A percentile compares a stretch with the other conserved stretches of the same genome.
These are phyloP conservation scores for Sericinus montela DNA, from an alignment of 2,888 invertebrate genomes.

Conservation along the genomic window DNA sequence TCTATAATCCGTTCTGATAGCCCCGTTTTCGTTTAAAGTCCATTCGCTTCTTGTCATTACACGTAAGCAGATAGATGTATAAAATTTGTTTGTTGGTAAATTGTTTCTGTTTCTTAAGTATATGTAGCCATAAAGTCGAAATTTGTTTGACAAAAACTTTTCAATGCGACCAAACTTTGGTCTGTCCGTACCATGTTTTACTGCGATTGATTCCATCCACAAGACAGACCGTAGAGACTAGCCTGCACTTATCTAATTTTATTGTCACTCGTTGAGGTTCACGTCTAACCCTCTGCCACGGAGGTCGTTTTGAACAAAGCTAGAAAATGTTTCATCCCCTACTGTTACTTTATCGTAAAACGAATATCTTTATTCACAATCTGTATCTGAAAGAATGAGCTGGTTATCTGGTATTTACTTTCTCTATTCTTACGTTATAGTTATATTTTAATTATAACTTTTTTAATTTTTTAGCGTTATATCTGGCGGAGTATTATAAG, in stretches of 20 bases:
- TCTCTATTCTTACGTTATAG: too few relatives aligned
- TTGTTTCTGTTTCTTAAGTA: conserved; percentile 21
- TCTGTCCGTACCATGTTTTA: conserved; percentile 60
- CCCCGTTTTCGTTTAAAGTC: conserved; percentile 63
- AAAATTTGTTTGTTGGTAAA: conserved; percentile 24
- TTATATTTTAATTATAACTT: too few relatives aligned
- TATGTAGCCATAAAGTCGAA: conserved; percentile 33
- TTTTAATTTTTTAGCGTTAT: too few relatives aligned
- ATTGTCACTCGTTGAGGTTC: conserved; percentile 67
- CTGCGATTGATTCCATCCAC: conserved; percentile 74
- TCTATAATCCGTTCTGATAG: conserved; percentile 59
- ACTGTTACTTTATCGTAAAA: conserved; percentile 61
- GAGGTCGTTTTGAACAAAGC: conserved; percentile 51
- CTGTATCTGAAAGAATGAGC: conserved; percentile 38
- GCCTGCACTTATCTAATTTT: conserved; percentile 78
- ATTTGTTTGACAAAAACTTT: conserved; percentile 28
- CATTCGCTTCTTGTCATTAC: conserved; percentile 68
- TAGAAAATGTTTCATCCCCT: conserved; percentile 57
- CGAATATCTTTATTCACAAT: conserved; percentile 69
- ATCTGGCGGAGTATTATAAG: too few relatives aligned
- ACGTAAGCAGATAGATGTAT: conserved; percentile 62
- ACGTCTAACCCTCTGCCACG: conserved; percentile 55
- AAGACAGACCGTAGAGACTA: conserved; percentile 60
- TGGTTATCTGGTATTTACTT: not conserved
- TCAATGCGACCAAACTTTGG: conserved; percentile 28